These are phyloP conservation scores for Drosophila asahinai DNA, from an alignment of 1,140 invertebrate genomes.

Conservation along the genomic window DNA sequence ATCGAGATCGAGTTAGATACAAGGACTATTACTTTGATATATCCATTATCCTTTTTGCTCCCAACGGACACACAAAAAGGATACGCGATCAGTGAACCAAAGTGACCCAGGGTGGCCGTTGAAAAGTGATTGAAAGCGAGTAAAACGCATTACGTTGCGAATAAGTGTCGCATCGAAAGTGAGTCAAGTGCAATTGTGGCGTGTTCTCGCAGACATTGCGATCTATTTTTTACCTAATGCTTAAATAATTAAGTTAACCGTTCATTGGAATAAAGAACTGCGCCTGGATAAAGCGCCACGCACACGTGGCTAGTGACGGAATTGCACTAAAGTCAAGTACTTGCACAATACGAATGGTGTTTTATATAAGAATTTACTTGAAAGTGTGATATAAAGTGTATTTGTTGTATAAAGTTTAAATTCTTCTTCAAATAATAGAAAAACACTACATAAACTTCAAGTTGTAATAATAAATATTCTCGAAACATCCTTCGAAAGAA, in stretches of 20 bases:
- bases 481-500: neutral
- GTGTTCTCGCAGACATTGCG: conserved; percentile 6
- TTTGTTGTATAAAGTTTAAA: too few relatives aligned
- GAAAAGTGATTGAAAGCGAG: neutral
- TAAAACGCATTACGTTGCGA: neutral
- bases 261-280: conserved; percentile 3
- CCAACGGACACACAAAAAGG: conserved; percentile 17
- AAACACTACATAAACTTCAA: neutral
- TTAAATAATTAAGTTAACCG: neutral
- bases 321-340: too few relatives aligned
- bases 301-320: neutral
- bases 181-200: conserved; percentile 38
- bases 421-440: too few relatives aligned
- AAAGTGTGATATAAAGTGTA: neutral
- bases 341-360: neutral
- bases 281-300: neutral
- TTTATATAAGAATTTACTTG: neutral
- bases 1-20: neutral
- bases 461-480: neutral
- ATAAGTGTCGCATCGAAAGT: conserved; percentile 16
- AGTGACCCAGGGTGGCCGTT: neutral
- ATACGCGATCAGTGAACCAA: conserved; percentile 30
- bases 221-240: neutral
- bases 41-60: conserved; percentile 16
- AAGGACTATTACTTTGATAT: conserved; percentile 16